Base-by-base conservation (phyloP, 2,797 vertebrate species). In the Mareca penelope region DNA sequence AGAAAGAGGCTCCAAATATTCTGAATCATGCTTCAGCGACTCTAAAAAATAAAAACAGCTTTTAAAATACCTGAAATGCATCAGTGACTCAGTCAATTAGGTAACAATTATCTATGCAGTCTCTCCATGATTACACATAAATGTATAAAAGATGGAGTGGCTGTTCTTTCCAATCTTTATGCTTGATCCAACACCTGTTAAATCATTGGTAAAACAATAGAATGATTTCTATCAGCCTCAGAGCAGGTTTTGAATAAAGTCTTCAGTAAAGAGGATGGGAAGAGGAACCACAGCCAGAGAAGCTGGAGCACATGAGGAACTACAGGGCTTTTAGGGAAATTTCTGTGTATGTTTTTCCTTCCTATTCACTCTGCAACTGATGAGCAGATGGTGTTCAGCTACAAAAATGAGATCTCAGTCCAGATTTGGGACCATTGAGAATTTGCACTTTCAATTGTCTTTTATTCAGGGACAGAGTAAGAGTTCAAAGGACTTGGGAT, bases 1-100 rank as follows among this genome's bases (percentile, higher is more conserved):
- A 83, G 50, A 64, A 83, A 65, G 18, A 84, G 1, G 1, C 39
- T 81, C 12, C 6, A 68, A 75, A 61, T 76, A 71, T 39, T 61
- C 40, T 79, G 31, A 79, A 81, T 16, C 40, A 26, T 35, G 16
- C 21, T 15, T 77, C 61, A 75, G 9, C 13, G 65, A 37, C 48
- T 57, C 17, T 39, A 28, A 37, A 57, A 75, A 57, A 60, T 35
- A 17, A 81, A 88, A 78, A 6, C 7, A 40, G 37, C 5, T 10
- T 81, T 81, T 80, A 40, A 89, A 86, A 53, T 44, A 81, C 28
- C 17, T 78, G 24, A 78, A 86, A 88, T 72, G 16, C 7, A 60
- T 37, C 61, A 40, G 11, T 48, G 53, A 26, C n/a, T 23, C n/a
- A 67, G 39, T 2, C 39, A 7, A 40, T 64, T 53, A 56, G 10